phyloP scores from a whole-genome alignment of 2,113 vertebrate genomes.

The Gopherus flavomarginatus region DNA sequence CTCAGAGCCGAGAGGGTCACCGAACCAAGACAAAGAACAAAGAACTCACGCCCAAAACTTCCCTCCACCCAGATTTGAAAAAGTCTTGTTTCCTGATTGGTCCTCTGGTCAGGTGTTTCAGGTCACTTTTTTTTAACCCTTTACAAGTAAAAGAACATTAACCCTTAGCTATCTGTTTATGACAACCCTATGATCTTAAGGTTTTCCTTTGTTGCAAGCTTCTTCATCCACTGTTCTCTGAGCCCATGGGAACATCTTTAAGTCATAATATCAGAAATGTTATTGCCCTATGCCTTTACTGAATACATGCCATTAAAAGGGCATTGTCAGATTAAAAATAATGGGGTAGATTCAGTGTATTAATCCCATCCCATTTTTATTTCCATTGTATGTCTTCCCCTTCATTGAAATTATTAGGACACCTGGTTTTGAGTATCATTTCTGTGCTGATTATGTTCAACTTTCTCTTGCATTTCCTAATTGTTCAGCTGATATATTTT shows the following conservation, averaged over 20 bases:
- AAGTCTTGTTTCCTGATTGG: too few relatives aligned
- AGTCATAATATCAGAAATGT: too few relatives aligned
- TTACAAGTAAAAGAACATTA: too few relatives aligned
- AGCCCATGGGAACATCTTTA: too few relatives aligned
- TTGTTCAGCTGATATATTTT: not conserved
- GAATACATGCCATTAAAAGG: not conserved
- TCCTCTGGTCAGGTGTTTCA: too few relatives aligned
- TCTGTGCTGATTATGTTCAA: not conserved
- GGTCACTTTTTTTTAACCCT: too few relatives aligned
- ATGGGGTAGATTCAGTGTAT: not conserved
- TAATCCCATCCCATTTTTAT: not conserved
- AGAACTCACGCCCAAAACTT: too few relatives aligned
- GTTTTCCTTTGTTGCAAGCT: not conserved
- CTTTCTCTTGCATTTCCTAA: conserved; percentile 1
- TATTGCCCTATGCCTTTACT: not conserved
- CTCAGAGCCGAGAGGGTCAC: too few relatives aligned
- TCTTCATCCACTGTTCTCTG: conserved; percentile 3
- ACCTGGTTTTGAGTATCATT: not conserved
- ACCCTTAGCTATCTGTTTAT: too few relatives aligned
- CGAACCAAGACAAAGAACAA: too few relatives aligned
- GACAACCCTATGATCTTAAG: not conserved
- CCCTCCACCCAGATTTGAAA: too few relatives aligned
- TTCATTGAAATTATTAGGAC: not conserved
- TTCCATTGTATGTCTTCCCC: conserved; percentile 7
- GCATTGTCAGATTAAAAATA: not conserved